phyloP scores from a whole-genome alignment of 2,888 invertebrate genomes.

The Gnatocerus cornutus region DNA sequence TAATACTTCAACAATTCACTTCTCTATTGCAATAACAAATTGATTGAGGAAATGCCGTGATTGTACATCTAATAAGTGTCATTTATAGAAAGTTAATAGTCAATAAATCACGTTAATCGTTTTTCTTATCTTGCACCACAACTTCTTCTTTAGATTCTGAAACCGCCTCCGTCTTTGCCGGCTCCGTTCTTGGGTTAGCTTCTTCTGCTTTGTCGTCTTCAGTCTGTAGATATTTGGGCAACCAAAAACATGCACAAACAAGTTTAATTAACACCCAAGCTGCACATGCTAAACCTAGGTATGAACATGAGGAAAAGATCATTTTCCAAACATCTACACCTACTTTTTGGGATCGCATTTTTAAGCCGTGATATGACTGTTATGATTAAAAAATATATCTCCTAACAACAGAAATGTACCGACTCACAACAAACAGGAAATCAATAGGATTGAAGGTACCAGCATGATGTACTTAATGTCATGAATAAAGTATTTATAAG shows the following conservation, averaged over 20 bases:
- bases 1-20: too few relatives aligned
- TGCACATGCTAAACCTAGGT: constrained; percentile 76
- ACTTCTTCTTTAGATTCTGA: constrained; percentile 49
- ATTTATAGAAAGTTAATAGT: not conserved
- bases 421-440: constrained; percentile 39
- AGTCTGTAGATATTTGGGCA: constrained; percentile 76
- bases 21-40: not conserved
- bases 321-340: constrained; percentile 80
- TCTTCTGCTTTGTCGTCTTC: constrained; percentile 71
- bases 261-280: constrained; percentile 80
- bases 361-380: not conserved
- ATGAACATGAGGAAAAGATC: constrained; percentile 77
- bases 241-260: constrained; percentile 78
- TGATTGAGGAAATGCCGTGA: not conserved
- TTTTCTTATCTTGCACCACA: constrained; percentile 52
- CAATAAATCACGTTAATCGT: constrained; percentile 28
- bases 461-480: not conserved
- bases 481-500: not conserved
- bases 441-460: constrained; percentile 3
- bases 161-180: not conserved
- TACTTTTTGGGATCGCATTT: constrained; percentile 80
- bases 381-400: not conserved
- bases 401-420: constrained; percentile 32
- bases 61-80: not conserved
- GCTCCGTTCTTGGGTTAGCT: constrained; percentile 58